Conservation (phyloP, 2,797 vertebrate species). For the Phalloptychus januarius region DNA sequence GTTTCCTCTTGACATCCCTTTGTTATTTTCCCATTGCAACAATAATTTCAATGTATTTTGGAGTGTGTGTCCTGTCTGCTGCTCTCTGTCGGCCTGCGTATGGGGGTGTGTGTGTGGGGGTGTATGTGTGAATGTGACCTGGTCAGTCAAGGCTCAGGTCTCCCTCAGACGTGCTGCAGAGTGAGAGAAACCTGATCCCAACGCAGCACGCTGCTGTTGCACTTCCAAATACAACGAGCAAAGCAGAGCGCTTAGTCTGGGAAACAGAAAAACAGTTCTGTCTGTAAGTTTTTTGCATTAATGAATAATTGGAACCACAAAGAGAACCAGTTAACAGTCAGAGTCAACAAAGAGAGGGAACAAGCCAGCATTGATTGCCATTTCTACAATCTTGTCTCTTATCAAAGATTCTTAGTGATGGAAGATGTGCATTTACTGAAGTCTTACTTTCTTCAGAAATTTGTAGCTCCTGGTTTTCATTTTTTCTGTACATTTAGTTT, state of each 20-base stretch:
- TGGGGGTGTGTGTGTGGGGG: not conserved
- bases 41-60: not conserved
- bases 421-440: not conserved
- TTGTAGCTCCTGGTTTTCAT: not conserved
- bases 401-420: not conserved
- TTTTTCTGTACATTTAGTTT: not conserved
- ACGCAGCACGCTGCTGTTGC: too few species aligned
- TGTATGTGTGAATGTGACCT: not conserved
- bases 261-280: not conserved
- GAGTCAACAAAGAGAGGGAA: not conserved
- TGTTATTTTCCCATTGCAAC: not conserved
- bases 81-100: not conserved
- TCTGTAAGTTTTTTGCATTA: not conserved
- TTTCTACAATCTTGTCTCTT: not conserved
- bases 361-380: not conserved
- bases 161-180: not conserved
- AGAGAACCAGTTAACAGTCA: not conserved
- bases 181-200: not conserved
- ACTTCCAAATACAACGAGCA: not conserved
- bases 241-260: not conserved
- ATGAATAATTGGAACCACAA: not conserved
- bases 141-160: slow-evolving; percentile 2
- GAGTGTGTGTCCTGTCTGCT: not conserved
- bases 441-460: not conserved
- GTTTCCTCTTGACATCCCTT: not conserved